Percentiles rank a stretch among this genome's conserved stretches.
Evolutionary conservation across 1,140 invertebrate species (phyloP).

Genomic region (Sesamia nonagrioides): DNA sequence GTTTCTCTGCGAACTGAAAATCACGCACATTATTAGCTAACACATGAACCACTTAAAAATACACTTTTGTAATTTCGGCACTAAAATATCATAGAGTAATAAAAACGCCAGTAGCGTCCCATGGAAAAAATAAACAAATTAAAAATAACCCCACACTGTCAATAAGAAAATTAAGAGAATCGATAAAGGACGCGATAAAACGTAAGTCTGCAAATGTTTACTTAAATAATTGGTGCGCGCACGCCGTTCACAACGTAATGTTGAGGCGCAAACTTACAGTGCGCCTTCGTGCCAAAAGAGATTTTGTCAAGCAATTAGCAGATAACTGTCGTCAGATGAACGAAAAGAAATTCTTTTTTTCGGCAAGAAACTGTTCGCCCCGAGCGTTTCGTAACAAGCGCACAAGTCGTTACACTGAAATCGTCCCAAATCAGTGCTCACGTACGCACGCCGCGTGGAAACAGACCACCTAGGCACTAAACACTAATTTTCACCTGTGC

Average conservation of each 20-base stretch:
- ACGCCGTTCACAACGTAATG: slow-evolving; percentile 40
- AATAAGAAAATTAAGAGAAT: slow-evolving; percentile 59
- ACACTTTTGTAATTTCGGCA: slow-evolving; percentile 48
- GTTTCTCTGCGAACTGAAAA: slow-evolving; percentile 71
- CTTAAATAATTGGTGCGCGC: slow-evolving; percentile 60
- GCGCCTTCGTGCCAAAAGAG: slow-evolving; percentile 69
- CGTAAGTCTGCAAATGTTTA: slow-evolving; percentile 65
- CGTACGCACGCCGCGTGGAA: slow-evolving; percentile 64
- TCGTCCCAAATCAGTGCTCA: slow-evolving; percentile 62
- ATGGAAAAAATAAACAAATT: slow-evolving; percentile 28
- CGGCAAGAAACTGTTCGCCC: slow-evolving; percentile 67
- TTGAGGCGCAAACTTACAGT: slow-evolving; percentile 53
- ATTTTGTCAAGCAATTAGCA: slow-evolving; percentile 74
- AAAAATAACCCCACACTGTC: slow-evolving; percentile 47
- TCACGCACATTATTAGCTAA: slow-evolving; percentile 61
- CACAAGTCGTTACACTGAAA: slow-evolving; percentile 66
- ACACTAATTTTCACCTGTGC: slow-evolving; percentile 68
- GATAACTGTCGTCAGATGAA: slow-evolving; percentile 70
- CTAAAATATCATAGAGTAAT: slow-evolving; percentile 66
- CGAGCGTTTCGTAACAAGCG: slow-evolving; percentile 66
- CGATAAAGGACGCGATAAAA: slow-evolving; percentile 59
- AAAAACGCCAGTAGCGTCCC: slow-evolving; percentile 7
- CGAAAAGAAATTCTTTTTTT: slow-evolving; percentile 72
- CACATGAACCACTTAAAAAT: slow-evolving; percentile 60
- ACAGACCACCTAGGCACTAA: slow-evolving; percentile 57